Conservation (phyloP, 2,797 vertebrate genomes). For the Calcarius lapponicus region DNA sequence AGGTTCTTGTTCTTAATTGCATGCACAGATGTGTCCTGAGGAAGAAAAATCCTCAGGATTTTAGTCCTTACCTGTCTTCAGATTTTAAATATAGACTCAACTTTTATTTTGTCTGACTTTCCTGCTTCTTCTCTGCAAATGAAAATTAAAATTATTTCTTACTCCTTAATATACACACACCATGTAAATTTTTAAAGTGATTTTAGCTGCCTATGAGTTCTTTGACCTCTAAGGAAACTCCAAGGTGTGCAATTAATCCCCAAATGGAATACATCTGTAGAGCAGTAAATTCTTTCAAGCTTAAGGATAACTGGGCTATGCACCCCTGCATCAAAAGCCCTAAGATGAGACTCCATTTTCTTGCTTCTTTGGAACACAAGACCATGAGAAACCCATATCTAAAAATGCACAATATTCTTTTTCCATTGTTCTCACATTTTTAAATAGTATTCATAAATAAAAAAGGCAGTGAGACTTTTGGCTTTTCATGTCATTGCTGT, state of each 20-base stretch:
- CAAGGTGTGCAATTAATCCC: background rate
- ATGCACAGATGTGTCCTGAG: background rate
- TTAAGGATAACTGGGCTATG: background rate
- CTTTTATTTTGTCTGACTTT: background rate
- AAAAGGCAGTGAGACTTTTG: background rate
- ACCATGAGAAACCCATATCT: background rate
- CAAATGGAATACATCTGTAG: background rate
- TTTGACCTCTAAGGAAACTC: background rate
- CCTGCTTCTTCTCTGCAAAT: background rate
- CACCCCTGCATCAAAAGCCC: background rate
- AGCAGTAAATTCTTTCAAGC: background rate
- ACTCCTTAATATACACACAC: background rate
- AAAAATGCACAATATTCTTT: background rate
- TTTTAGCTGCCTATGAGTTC: background rate
- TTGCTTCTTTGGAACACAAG: background rate
- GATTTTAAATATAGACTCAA: background rate
- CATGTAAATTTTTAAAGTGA: background rate
- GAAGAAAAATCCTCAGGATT: background rate
- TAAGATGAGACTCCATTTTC: background rate
- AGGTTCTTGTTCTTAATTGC: background rate
- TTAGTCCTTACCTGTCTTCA: background rate
- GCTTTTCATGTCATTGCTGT: background rate
- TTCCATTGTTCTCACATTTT: background rate
- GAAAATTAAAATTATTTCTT: background rate
- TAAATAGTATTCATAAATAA: background rate